Evolutionary conservation across 37 sponge, comb jelly and placozoan species (phyloP).

Genomic region (Halichondria panicea): DNA sequence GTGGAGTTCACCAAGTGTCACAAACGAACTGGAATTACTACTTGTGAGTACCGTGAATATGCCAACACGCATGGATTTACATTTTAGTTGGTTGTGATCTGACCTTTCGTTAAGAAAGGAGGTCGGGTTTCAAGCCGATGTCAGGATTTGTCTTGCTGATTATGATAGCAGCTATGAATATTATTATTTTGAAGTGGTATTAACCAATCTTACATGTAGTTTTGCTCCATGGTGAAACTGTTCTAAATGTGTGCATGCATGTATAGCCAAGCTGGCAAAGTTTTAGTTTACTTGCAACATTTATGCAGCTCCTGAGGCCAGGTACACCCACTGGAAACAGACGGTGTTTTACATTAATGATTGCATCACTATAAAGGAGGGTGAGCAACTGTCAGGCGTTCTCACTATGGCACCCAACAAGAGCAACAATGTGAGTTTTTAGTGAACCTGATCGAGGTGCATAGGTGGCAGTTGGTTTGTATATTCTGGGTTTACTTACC

Average conservation of each 20-base stretch:
- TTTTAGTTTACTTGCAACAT: too few relatives aligned
- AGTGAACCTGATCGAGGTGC: background rate
- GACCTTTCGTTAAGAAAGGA: background rate
- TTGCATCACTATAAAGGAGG: conserved; percentile 84
- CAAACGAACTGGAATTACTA: conserved; percentile 85
- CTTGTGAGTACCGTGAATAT: conserved; percentile 44
- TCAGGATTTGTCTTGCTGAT: too few relatives aligned
- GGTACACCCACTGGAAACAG: conserved; percentile 99
- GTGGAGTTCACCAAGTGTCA: conserved; percentile 97
- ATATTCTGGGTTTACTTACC: background rate
- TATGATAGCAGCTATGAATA: too few relatives aligned
- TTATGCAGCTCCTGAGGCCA: conserved; percentile 64
- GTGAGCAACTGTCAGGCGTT: conserved; percentile 85
- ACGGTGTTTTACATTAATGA: conserved; percentile 98
- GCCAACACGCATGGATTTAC: background rate
- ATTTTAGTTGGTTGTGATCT: background rate
- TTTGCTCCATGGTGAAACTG: too few relatives aligned
- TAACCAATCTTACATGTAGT: too few relatives aligned
- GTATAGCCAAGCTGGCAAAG: too few relatives aligned
- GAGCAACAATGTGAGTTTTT: conserved; percentile 72
- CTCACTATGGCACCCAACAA: conserved; percentile 73
- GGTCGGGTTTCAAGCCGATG: background rate
- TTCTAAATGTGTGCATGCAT: too few relatives aligned
- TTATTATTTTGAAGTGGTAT: too few relatives aligned
- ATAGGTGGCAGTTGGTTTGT: background rate